Percentiles rank a stretch among this genome's conserved stretches.
Evolutionary conservation across 2,113 vertebrate genomes (phyloP).

Genomic region (Anhinga rufa): DNA sequence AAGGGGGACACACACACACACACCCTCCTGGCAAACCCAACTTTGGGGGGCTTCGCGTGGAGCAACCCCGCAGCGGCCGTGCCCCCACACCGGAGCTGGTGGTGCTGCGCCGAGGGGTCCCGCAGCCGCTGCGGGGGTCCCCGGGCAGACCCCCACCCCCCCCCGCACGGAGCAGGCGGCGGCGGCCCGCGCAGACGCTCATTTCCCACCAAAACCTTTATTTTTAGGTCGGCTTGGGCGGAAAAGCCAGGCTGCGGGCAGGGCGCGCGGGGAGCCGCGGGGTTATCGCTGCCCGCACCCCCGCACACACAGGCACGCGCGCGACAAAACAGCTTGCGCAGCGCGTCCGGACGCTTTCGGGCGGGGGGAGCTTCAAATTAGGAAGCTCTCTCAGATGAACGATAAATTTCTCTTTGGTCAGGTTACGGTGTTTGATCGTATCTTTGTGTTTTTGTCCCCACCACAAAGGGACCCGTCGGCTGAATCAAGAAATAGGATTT

Average conservation of each 20-base stretch:
- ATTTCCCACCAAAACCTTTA: neutral
- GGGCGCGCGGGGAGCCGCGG: neutral
- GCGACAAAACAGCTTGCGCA: neutral
- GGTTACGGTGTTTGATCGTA: neutral
- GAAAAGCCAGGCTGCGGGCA: neutral
- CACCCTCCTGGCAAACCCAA: too few species aligned
- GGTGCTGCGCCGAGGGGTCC: too few species aligned
- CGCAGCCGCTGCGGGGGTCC: too few species aligned
- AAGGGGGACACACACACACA: too few species aligned
- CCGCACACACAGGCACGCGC: neutral
- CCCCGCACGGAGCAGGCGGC: too few species aligned
- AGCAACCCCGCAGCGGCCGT: too few species aligned
- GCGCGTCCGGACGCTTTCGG: neutral
- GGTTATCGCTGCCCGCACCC: neutral
- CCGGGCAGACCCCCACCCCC: too few species aligned
- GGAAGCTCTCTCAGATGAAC: neutral
- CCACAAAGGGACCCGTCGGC: neutral
- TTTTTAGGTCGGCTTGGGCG: neutral
- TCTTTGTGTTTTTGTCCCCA: neutral
- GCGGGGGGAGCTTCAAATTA: neutral
- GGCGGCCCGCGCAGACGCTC: too few species aligned
- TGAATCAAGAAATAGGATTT: slow-evolving; percentile 9
- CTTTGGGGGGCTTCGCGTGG: too few species aligned
- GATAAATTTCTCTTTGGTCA: slow-evolving; percentile 23
- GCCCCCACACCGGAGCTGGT: too few species aligned